Conservation (phyloP, 2,113 vertebrate genomes). For the Microtus montanus region DNA sequence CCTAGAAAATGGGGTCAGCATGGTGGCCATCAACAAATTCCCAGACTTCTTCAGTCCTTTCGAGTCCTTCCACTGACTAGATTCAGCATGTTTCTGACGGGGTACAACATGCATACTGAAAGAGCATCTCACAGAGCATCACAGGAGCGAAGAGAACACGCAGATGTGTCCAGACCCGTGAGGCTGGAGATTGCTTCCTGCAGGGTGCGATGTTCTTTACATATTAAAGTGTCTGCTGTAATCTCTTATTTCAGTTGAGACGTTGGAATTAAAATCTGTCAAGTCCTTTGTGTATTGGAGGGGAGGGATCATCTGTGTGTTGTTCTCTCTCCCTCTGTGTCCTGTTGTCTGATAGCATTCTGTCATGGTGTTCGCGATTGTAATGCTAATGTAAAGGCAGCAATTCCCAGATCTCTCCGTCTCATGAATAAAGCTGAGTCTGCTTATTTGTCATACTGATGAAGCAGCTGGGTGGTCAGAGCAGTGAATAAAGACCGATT, state of each 20-base stretch:
- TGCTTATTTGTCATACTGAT: slow-evolving; percentile 71
- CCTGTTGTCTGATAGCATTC: neutral
- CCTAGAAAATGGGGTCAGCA: neutral
- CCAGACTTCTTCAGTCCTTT: neutral
- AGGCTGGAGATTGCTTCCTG: neutral
- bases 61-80: neutral
- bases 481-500: slow-evolving; percentile 47
- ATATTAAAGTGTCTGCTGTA: neutral
- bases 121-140: neutral
- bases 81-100: neutral
- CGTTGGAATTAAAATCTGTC: slow-evolving; percentile 15
- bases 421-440: slow-evolving; percentile 60
- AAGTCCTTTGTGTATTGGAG: neutral
- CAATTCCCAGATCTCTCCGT: slow-evolving; percentile 55
- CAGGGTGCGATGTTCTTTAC: neutral
- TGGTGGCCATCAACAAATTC: neutral
- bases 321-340: neutral
- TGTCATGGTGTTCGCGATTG: slow-evolving; percentile 8
- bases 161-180: neutral
- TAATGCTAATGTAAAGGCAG: slow-evolving; percentile 88
- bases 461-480: slow-evolving; percentile 67
- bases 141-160: neutral
- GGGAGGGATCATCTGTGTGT: neutral
- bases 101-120: neutral
- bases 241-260: slow-evolving; percentile 15